Evolutionary conservation across 2,797 vertebrate species (phyloP).

Genomic region (Gymnopithys bicolor): DNA sequence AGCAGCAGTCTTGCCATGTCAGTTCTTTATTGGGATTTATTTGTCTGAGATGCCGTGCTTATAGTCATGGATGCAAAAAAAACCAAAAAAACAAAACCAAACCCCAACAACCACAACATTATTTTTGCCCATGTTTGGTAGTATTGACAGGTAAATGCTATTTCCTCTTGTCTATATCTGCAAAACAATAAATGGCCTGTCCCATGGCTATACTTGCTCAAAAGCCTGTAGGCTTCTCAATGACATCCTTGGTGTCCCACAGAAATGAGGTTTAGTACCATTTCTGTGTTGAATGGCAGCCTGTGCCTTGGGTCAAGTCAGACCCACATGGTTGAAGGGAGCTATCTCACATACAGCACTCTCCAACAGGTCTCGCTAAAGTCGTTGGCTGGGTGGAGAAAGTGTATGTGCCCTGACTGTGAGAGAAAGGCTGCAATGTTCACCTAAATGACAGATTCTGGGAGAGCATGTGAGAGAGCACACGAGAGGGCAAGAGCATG

Average conservation of each 20-base stretch:
- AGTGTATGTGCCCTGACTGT: background rate
- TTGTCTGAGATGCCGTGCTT: background rate
- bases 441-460: background rate
- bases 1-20: background rate
- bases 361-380: background rate
- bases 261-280: background rate
- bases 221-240: background rate
- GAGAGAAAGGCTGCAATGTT: background rate
- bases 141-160: background rate
- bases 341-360: background rate
- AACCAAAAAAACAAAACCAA: too few relatives aligned
- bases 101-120: background rate
- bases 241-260: background rate
- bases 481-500: background rate
- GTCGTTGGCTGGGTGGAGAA: background rate
- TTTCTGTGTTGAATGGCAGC: background rate
- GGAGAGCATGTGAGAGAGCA: background rate
- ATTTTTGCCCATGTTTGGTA: background rate
- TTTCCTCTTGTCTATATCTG: background rate
- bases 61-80: background rate
- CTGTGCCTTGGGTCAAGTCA: background rate
- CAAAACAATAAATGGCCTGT: background rate
- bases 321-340: background rate
- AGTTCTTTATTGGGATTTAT: background rate
- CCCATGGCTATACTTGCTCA: background rate